Conservation (phyloP, 2,113 vertebrate genomes). For the Cyprinus carpio region DNA sequence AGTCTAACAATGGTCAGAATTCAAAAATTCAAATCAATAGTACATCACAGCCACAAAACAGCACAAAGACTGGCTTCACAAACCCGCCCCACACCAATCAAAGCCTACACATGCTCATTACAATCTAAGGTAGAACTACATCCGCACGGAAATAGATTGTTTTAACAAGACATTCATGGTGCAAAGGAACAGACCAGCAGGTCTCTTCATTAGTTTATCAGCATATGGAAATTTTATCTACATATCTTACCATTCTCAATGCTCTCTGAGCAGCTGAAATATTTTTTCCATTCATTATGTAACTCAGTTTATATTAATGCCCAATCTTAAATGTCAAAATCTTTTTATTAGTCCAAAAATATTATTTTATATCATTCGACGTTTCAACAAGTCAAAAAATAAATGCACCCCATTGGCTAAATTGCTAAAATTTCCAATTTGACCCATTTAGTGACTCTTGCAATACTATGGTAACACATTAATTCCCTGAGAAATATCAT, state of each 20-base stretch:
- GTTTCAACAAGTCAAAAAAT: neutral
- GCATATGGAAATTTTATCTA: neutral
- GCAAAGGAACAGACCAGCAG: neutral
- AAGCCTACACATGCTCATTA: constrained; percentile 53
- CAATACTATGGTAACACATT: neutral
- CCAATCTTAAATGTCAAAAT: neutral
- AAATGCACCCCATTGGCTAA: neutral
- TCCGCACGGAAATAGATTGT: constrained; percentile 7
- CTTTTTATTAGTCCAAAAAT: neutral
- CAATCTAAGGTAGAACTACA: constrained; percentile 28
- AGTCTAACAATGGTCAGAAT: constrained; percentile 22
- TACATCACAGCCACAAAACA: constrained; percentile 13
- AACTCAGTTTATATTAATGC: neutral
- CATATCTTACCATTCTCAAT: neutral
- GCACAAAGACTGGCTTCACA: neutral
- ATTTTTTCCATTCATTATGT: neutral
- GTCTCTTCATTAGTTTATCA: constrained; percentile 49
- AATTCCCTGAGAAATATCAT: neutral
- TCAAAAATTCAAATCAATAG: constrained; percentile 19
- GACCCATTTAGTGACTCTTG: constrained; percentile 30
- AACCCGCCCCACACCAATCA: constrained; percentile 29
- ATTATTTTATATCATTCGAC: neutral
- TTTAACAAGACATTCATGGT: constrained; percentile 47
- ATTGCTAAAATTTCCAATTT: constrained; percentile 25
- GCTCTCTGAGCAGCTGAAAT: constrained; percentile 26